Conservation (phyloP, 2,113 vertebrate genomes). For the Mugil cephalus region DNA sequence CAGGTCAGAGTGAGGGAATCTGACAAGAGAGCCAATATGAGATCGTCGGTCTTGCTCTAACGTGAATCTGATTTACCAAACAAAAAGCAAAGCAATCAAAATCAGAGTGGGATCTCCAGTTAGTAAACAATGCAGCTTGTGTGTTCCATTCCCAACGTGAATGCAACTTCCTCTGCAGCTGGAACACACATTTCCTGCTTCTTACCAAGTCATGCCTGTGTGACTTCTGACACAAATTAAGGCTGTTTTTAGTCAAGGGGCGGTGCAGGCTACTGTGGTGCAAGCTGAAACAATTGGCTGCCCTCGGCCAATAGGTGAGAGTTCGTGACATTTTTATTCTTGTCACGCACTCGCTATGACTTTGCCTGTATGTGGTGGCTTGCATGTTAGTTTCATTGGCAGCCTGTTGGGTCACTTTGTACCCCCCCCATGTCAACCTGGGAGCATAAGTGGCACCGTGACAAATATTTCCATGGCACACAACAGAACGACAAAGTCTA, state of each 20-base stretch:
- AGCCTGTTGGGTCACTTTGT: constrained; percentile 34
- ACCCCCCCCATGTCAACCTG: constrained; percentile 11
- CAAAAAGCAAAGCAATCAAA: constrained; percentile 6
- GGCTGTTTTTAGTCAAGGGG: constrained; percentile 1
- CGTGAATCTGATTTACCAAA: too few relatives aligned
- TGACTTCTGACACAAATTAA: constrained; percentile 60
- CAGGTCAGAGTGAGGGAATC: background rate
- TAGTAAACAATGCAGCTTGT: constrained; percentile 15
- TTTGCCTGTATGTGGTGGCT: constrained; percentile 7
- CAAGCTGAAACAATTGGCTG: constrained; percentile 50
- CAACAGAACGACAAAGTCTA: constrained; percentile 32
- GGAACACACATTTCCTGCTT: constrained; percentile 52
- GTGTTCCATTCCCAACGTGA: constrained; percentile 18
- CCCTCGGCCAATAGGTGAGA: constrained; percentile 39
- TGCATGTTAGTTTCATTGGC: constrained; percentile 2
- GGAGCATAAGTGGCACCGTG: background rate
- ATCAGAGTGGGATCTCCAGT: background rate
- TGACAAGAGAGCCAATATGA: background rate
- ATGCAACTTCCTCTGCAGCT: constrained; percentile 65
- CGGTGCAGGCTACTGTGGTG: constrained; percentile 16
- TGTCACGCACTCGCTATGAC: constrained; percentile 11
- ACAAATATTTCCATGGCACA: constrained; percentile 25
- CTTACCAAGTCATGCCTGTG: background rate
- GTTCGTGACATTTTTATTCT: constrained; percentile 51
- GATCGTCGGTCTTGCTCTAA: background rate